Percentiles rank a stretch among this genome's conserved stretches.
phyloP scores from a whole-genome alignment of 2,888 invertebrate species.

The Bombyx huttoni region DNA sequence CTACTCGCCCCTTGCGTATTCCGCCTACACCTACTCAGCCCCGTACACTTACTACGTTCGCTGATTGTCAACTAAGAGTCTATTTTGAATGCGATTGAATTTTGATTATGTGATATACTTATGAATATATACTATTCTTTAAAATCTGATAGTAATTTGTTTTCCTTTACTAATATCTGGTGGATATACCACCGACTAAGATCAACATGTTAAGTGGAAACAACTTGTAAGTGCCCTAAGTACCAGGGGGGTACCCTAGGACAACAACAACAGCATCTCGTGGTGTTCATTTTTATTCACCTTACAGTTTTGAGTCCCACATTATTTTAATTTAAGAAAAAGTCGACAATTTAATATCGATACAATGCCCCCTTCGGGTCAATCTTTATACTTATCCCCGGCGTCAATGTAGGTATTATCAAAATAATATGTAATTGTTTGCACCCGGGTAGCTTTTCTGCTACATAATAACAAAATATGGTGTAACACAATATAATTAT shows the following conservation, averaged over 20 bases:
- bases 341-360: not conserved
- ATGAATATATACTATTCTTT: no score
- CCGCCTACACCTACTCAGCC: constrained; percentile 39
- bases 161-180: no score
- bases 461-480: constrained; percentile 12
- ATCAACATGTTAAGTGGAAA: no score
- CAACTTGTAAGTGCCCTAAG: no score
- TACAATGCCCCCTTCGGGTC: not conserved
- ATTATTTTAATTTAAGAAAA: no score
- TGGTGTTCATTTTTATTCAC: no score
- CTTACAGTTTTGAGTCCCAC: no score
- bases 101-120: not conserved
- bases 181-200: no score
- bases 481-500: constrained; percentile 12
- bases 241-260: no score
- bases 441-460: constrained; percentile 3
- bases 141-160: no score
- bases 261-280: no score
- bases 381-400: no score
- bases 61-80: constrained; percentile 12
- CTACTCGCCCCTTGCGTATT: constrained; percentile 36
- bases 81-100: not conserved
- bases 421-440: not conserved
- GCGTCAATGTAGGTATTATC: not conserved
- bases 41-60: constrained; percentile 53